phyloP scores from a whole-genome alignment of 2,888 invertebrate genomes.

The Eledone cirrhosa region DNA sequence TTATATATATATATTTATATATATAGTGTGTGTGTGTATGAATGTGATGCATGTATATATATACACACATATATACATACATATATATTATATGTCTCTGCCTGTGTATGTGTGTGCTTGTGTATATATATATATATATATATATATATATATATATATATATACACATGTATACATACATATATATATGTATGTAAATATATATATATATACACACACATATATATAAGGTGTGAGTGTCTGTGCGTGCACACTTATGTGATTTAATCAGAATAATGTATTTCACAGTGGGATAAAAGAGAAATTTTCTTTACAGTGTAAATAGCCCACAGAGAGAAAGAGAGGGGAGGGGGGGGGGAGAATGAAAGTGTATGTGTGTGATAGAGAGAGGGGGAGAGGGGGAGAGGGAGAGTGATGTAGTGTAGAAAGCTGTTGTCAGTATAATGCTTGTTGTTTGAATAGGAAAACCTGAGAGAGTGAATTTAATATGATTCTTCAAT shows the following conservation, averaged over 20 bases:
- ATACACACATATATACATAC: background rate
- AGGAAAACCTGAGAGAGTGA: too few relatives aligned
- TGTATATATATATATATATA: background rate
- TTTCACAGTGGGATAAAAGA: background rate
- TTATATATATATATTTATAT: background rate
- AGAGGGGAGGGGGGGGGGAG: background rate
- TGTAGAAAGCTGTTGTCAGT: too few relatives aligned
- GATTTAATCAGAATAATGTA: conserved; percentile 21
- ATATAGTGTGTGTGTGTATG: background rate
- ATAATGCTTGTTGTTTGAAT: too few relatives aligned
- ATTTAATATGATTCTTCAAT: too few relatives aligned
- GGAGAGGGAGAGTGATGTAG: too few relatives aligned
- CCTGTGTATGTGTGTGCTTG: background rate
- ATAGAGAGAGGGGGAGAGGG: background rate
- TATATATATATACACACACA: background rate
- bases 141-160: background rate
- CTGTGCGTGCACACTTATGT: background rate
- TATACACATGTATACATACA: background rate
- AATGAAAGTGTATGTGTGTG: too few relatives aligned
- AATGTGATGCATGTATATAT: background rate
- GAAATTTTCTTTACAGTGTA: background rate
- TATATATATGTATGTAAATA: background rate
- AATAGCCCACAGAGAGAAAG: background rate
- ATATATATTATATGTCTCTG: background rate
- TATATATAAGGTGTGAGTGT: background rate